phyloP scores from a whole-genome alignment of 2,888 invertebrate species.

The Dendrolimus houi region DNA sequence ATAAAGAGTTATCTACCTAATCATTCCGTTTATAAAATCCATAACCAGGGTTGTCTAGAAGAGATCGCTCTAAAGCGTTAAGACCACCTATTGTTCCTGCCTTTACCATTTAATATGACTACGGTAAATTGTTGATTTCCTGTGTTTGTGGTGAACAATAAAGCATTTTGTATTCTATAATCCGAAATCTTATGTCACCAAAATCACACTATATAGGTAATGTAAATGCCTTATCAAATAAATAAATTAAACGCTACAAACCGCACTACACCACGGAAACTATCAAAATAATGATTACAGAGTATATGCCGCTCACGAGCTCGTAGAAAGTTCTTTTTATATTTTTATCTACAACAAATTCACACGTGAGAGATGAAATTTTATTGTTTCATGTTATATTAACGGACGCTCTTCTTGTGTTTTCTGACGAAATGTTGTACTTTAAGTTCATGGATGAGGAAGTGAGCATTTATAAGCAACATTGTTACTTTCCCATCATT shows the following conservation, averaged over 20 bases:
- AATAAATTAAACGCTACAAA: neutral
- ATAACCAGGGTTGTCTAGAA: too few species aligned
- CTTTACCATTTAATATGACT: too few species aligned
- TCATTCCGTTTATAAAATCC: too few species aligned
- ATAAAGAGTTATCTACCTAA: too few species aligned
- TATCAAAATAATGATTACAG: slow-evolving; percentile 1
- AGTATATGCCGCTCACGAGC: slow-evolving; percentile 9
- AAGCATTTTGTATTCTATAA: too few species aligned
- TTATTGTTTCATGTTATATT: neutral
- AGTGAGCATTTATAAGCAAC: neutral
- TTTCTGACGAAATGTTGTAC: neutral
- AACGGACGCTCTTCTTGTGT: neutral
- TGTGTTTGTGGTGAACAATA: too few species aligned
- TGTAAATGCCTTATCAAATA: neutral
- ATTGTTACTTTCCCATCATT: neutral
- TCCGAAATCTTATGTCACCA: too few species aligned
- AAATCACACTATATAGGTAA: too few species aligned
- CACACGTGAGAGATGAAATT: slow-evolving; percentile 3
- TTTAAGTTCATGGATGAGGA: neutral
- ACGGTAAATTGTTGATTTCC: too few species aligned
- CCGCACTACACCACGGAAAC: neutral
- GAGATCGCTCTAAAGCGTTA: too few species aligned
- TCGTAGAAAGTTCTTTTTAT: slow-evolving; percentile 6
- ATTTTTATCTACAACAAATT: slow-evolving; percentile 3
- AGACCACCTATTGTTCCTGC: too few species aligned